Evolutionary conservation across 2,797 vertebrate species (phyloP).

Genomic region (Propithecus deckenii): DNA sequence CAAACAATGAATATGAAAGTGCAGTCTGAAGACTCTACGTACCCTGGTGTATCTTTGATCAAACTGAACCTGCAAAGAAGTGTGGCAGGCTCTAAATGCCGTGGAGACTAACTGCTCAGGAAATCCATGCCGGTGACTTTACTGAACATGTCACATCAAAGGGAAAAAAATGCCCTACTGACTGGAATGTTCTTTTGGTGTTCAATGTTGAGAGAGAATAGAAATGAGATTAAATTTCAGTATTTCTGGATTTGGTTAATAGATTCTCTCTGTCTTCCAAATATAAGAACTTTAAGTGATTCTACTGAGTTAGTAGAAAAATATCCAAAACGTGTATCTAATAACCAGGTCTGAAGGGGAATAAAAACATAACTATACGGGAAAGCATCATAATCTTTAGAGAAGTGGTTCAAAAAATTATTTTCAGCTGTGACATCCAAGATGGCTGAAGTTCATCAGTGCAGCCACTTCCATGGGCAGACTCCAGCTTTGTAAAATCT

Average conservation of each 20-base stretch:
- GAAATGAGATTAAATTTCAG: slow-evolving; percentile 62
- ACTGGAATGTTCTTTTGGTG: slow-evolving; percentile 51
- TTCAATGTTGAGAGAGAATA: slow-evolving; percentile 59
- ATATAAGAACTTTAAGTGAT: slow-evolving; percentile 40
- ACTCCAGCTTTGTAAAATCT: background rate
- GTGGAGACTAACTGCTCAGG: background rate
- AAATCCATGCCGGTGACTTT: slow-evolving; percentile 48
- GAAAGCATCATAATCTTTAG: background rate
- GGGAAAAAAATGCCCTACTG: slow-evolving; percentile 31
- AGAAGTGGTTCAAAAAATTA: background rate
- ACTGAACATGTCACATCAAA: slow-evolving; percentile 66
- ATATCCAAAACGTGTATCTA: background rate
- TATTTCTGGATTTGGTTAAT: slow-evolving; percentile 69
- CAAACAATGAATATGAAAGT: slow-evolving; percentile 35
- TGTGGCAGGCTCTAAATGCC: slow-evolving; percentile 32
- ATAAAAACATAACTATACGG: background rate
- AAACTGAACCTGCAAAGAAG: slow-evolving; percentile 38
- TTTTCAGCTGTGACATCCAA: background rate
- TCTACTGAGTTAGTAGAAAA: slow-evolving; percentile 46
- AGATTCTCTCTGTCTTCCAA: slow-evolving; percentile 36
- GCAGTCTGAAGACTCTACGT: background rate
- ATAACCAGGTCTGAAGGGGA: background rate
- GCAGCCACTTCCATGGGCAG: background rate
- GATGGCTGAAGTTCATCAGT: background rate
- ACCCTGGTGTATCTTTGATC: slow-evolving; percentile 56